phyloP scores from a whole-genome alignment of 2,888 invertebrate genomes.

The Oxyteleia sp. region DNA sequence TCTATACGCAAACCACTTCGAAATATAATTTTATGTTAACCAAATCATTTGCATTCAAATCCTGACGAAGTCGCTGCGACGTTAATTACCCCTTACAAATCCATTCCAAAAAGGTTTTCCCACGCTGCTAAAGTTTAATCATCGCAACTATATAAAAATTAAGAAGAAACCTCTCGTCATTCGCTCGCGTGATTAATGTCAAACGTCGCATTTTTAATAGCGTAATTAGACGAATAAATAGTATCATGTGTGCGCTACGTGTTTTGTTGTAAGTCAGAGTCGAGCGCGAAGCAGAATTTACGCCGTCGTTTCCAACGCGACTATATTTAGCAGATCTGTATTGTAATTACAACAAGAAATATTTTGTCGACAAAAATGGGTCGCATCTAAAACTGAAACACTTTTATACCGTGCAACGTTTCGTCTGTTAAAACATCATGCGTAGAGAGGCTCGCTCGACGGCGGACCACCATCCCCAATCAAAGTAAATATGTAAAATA shows the following conservation, averaged over 20 bases:
- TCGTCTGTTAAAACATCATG: conserved; percentile 25
- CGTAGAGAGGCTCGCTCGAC: conserved; percentile 48
- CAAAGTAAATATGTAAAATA: conserved; percentile 73
- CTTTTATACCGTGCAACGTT: not conserved
- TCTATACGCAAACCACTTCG: conserved; percentile 23
- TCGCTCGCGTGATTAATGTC: conserved; percentile 12
- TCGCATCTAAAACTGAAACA: conserved; percentile 17
- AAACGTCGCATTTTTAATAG: conserved; percentile 21
- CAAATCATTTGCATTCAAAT: conserved; percentile 9
- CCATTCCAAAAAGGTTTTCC: not conserved
- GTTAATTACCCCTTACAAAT: conserved; percentile 19
- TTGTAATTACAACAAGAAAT: conserved; percentile 7
- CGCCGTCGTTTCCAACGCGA: conserved; percentile 17
- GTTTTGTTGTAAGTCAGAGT: conserved; percentile 17
- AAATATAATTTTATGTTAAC: conserved; percentile 18
- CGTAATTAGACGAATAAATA: conserved; percentile 31
- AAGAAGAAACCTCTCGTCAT: not conserved
- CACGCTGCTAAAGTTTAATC: conserved; percentile 1
- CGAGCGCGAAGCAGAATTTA: conserved; percentile 11
- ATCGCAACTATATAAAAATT: not conserved
- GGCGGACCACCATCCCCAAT: conserved; percentile 30
- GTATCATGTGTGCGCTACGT: conserved; percentile 1
- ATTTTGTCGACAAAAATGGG: conserved; percentile 37
- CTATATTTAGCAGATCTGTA: conserved; percentile 34
- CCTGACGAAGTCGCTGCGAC: not conserved